phyloP scores from a whole-genome alignment of 53 echinoderm and acorn worm genomes.

The Holothuria leucospilota region DNA sequence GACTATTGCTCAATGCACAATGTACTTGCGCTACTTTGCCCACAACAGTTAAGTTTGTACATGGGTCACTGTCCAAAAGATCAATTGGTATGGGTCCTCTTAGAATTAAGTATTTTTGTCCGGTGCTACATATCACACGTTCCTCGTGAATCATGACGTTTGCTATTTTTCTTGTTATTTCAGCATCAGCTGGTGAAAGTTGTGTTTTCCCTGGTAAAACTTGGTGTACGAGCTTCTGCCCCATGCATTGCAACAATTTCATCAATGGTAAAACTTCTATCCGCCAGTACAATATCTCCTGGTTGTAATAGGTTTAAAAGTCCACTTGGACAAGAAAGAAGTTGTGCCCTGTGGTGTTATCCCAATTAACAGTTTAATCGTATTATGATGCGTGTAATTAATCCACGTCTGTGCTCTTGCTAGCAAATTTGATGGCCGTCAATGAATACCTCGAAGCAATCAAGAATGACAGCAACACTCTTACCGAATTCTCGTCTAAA shows the following conservation, averaged over 20 bases:
- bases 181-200: slow-evolving; percentile 49
- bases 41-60: slow-evolving; percentile 10
- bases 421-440: slow-evolving; percentile 21
- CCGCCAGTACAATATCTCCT: slow-evolving; percentile 23
- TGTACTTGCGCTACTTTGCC: neutral
- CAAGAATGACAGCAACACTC: slow-evolving; percentile 2
- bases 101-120: slow-evolving; percentile 14
- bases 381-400: slow-evolving; percentile 27
- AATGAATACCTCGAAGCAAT: slow-evolving; percentile 31
- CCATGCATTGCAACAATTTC: slow-evolving; percentile 33
- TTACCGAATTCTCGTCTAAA: neutral
- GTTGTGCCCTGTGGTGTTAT: slow-evolving; percentile 45
- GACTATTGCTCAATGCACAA: slow-evolving; percentile 10
- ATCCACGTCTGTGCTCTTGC: slow-evolving; percentile 31
- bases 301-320: slow-evolving; percentile 3
- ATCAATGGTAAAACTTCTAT: slow-evolving; percentile 32
- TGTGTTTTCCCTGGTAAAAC: slow-evolving; percentile 53
- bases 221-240: neutral
- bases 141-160: slow-evolving; percentile 40
- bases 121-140: slow-evolving; percentile 45
- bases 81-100: slow-evolving; percentile 7
- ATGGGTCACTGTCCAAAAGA: neutral
- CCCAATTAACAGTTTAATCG: slow-evolving; percentile 28
- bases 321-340: slow-evolving; percentile 40
- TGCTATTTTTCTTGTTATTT: slow-evolving; percentile 29